These are phyloP conservation scores for Meliscaeva auricollis DNA, from an alignment of 2,888 invertebrate genomes.

Conservation along the genomic window DNA sequence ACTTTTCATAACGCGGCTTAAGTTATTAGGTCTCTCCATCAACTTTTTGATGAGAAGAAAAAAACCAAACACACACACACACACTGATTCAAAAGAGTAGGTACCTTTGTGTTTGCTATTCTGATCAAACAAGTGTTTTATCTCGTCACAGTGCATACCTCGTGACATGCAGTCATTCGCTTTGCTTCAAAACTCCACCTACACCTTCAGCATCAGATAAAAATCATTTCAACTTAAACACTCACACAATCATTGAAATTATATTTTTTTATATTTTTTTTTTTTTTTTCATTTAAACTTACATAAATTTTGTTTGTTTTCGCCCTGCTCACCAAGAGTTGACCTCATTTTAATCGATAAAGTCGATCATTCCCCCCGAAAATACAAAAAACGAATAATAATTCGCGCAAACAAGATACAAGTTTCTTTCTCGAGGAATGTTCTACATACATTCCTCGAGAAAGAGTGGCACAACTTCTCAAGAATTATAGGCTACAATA, in stretches of 20 bases:
- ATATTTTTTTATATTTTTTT: no score
- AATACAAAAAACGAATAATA: not conserved
- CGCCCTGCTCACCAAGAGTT: slow-evolving; percentile 2
- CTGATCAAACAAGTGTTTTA: slow-evolving; percentile 58
- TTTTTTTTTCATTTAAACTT: not conserved
- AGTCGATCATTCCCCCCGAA: slow-evolving; percentile 26
- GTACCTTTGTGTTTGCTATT: slow-evolving; percentile 52
- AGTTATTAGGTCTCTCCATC: not conserved
- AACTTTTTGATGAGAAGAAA: not conserved
- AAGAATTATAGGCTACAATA: not conserved
- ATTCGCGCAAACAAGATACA: slow-evolving; percentile 22
- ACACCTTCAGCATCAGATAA: slow-evolving; percentile 54
- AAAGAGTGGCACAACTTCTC: not conserved
- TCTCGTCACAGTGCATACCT: slow-evolving; percentile 50
- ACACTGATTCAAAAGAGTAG: not conserved
- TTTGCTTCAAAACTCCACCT: not conserved
- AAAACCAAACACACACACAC: not conserved
- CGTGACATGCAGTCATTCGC: slow-evolving; percentile 58
- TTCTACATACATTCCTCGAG: no score
- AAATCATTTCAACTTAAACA: slow-evolving; percentile 4
- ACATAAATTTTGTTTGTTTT: not conserved
- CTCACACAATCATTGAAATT: not conserved
- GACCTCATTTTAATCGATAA: slow-evolving; percentile 51
- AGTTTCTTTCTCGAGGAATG: not conserved
- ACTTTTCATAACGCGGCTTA: no score